A percentile compares a stretch with the other conserved stretches of the same genome.
These are phyloP conservation scores for Mastigias papua DNA, from an alignment of 30 jellyfish, hydroid and myxozoan genomes.

Conservation along the genomic window DNA sequence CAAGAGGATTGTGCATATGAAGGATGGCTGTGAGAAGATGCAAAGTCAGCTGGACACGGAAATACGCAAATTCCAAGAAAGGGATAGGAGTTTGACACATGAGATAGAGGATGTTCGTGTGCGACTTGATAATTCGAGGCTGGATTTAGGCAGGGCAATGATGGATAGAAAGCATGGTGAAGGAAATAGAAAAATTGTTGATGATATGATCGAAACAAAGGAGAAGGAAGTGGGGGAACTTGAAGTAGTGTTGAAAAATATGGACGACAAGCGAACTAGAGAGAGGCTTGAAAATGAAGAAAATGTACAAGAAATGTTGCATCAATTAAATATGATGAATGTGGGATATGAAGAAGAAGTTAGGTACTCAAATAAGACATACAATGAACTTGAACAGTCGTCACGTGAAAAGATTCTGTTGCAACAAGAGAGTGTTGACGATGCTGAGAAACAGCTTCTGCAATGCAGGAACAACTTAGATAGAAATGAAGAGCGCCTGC, in stretches of 20 bases:
- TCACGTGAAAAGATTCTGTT: slow-evolving; percentile 85
- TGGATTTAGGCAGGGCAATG: slow-evolving; percentile 63
- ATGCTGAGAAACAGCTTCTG: slow-evolving; percentile 83
- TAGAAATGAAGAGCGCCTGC: slow-evolving; percentile 74
- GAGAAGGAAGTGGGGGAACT: slow-evolving; percentile 48
- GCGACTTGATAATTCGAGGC: slow-evolving; percentile 71
- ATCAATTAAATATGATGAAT: slow-evolving; percentile 70
- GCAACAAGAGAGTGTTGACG: slow-evolving; percentile 91
- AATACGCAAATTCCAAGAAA: slow-evolving; percentile 50
- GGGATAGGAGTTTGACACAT: slow-evolving; percentile 34
- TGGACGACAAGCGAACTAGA: slow-evolving; percentile 56
- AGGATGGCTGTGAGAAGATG: slow-evolving; percentile 42
- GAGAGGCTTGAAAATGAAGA: slow-evolving; percentile 79
- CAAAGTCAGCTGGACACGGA: slow-evolving; percentile 48
- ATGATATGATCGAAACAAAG: slow-evolving; percentile 36
- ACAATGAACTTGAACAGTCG: slow-evolving; percentile 71
- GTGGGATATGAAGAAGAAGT: slow-evolving; percentile 71
- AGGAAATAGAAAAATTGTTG: slow-evolving; percentile 21
- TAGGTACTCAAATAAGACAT: slow-evolving; percentile 49
- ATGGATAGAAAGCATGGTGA: slow-evolving; percentile 52
- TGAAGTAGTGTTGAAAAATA: slow-evolving; percentile 51
- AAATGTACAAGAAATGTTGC: slow-evolving; percentile 70
- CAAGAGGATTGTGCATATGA: slow-evolving; percentile 48
- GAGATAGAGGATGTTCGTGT: slow-evolving; percentile 59
- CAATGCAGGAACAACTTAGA: slow-evolving; percentile 79